Evolutionary conservation across 2,888 invertebrate species (phyloP), one percentile per base, ranked within the genome.

Genomic region (Isoperla grammatica): DNA sequence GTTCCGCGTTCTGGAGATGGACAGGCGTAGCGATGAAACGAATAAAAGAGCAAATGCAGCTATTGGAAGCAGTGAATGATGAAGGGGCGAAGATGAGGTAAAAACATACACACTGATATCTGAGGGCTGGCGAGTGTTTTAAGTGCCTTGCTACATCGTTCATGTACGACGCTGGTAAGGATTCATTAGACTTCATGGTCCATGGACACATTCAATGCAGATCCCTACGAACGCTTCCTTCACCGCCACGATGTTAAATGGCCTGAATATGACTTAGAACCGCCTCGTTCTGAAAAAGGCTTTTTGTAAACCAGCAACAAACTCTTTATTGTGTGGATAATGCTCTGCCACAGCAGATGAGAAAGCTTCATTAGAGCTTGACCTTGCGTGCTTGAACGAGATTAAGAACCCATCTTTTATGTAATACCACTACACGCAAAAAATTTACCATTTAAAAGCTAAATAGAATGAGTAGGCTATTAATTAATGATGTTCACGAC

Each of bases 1-100:
- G 59, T 59, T 55, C 20, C 45, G 59, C 45, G 48, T 43, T 11
- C 17, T 55, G 59, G 35, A 59, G 59, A 59, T 29, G 54, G 55
- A 39, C 46, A 23, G 43, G 23, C 15, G 29, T 50, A 15, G 20
- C 20, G 46, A 46, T 22, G 46, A 22, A 17, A 46, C 22, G 46
- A 20, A 46, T 46, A 46, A 46, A 22, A 46, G 20, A 13, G 49
- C 29, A 50, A 50, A 50, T 23, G 35, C 22, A 15, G 49, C 29
- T 35, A 49, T 49, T 49, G 23, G 23, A 53, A 39, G n/a, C 53
- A 53, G 17, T 39, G 39, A 39, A 39, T 53, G 53, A 53, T 53
- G 39, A 13, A 53, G 53, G 37, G 37, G 39, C 15, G 39, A 53
- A 20, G 39, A 39, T 19, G 53, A 53, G 53, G 53, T 53, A 53